These are phyloP conservation scores for Sinotaia quadrata DNA, from an alignment of 2,888 invertebrate genomes.

Conservation along the genomic window DNA sequence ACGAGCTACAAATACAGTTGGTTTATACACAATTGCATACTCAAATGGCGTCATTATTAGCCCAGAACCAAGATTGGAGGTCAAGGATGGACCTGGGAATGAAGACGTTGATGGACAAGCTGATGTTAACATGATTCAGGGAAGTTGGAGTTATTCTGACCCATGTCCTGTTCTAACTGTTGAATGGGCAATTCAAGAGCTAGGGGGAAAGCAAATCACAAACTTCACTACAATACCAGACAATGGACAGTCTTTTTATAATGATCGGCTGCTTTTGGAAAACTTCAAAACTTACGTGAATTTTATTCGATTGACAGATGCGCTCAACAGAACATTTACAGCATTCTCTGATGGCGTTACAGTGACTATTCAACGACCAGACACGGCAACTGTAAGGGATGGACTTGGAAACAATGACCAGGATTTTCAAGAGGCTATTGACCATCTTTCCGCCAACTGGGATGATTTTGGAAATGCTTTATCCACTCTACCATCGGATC, in stretches of 20 bases:
- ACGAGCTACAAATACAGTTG: conserved; percentile 14
- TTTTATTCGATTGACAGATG: conserved; percentile 33
- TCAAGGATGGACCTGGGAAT: conserved; percentile 7
- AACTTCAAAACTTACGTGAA: conserved; percentile 27
- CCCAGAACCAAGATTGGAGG: neutral
- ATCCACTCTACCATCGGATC: conserved; percentile 29
- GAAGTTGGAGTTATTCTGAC: conserved; percentile 21
- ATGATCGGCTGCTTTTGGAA: neutral
- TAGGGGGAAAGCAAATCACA: neutral
- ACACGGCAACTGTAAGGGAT: conserved; percentile 35
- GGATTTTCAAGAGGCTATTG: conserved; percentile 34
- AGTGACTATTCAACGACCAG: conserved; percentile 35
- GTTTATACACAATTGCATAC: conserved; percentile 9
- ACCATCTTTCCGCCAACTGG: conserved; percentile 42
- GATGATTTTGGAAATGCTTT: conserved; percentile 35
- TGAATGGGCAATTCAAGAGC: conserved; percentile 19
- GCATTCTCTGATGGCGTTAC: conserved; percentile 38
- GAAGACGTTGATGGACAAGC: conserved; percentile 19
- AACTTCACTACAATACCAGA: neutral
- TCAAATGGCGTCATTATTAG: conserved; percentile 21
- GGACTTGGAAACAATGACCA: conserved; percentile 33
- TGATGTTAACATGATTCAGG: conserved; percentile 9
- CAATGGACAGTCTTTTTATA: neutral
- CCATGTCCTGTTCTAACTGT: conserved; percentile 17
- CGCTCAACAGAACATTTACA: conserved; percentile 33